phyloP scores from a whole-genome alignment of 2,888 invertebrate genomes.

The Carpatolechia fugitivella region DNA sequence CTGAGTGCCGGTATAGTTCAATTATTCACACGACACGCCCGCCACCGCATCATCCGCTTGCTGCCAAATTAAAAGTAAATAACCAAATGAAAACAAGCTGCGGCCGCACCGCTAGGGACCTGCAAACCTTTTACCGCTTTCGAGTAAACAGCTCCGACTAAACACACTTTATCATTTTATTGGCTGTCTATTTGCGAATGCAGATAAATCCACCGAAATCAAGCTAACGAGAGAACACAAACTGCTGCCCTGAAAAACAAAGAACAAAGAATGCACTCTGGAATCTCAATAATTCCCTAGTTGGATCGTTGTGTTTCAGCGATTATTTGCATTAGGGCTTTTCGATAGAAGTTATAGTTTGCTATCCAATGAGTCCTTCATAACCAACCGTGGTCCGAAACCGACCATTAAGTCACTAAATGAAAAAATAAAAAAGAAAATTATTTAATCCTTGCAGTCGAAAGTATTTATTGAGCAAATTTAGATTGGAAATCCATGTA shows the following conservation, averaged over 20 bases:
- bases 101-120: slow-evolving; percentile 66
- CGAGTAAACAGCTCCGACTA: slow-evolving; percentile 73
- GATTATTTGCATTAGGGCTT: too few relatives aligned
- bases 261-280: not conserved
- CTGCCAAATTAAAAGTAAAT: slow-evolving; percentile 80
- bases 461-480: slow-evolving; percentile 10
- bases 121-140: slow-evolving; percentile 77
- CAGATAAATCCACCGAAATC: slow-evolving; percentile 59
- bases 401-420: too few relatives aligned
- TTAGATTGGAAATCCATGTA: slow-evolving; percentile 38
- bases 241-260: not conserved
- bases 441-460: slow-evolving; percentile 3
- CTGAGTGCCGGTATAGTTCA: slow-evolving; percentile 54
- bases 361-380: too few relatives aligned
- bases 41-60: slow-evolving; percentile 72
- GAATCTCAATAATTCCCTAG: not conserved
- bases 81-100: slow-evolving; percentile 77
- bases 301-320: not conserved
- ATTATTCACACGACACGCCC: slow-evolving; percentile 73
- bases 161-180: slow-evolving; percentile 74
- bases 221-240: slow-evolving; percentile 35
- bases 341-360: too few relatives aligned
- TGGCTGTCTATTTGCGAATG: slow-evolving; percentile 67
- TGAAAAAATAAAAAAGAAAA: too few relatives aligned
- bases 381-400: too few relatives aligned